Conservation (phyloP, 2,888 invertebrate genomes). For the Phortica okadai region DNA sequence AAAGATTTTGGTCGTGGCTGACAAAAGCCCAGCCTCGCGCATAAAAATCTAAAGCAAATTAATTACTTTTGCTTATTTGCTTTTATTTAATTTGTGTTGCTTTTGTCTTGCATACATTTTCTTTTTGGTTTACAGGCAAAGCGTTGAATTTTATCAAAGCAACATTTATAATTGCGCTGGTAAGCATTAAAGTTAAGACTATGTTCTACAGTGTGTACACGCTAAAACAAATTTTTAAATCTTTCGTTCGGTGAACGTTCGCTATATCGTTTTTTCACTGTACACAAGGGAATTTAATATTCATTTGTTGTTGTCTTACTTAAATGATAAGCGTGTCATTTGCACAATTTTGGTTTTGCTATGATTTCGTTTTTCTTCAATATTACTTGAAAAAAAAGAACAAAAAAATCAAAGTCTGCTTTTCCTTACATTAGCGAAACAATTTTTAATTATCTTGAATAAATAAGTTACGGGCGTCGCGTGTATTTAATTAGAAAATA, state of each 20-base stretch:
- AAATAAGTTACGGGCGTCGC: conserved; percentile 4
- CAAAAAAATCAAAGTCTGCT: no score
- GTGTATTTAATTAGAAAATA: not conserved
- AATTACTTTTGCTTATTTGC: conserved; percentile 68
- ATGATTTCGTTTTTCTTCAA: no score
- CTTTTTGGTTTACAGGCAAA: conserved; percentile 45
- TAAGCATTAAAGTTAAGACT: not conserved
- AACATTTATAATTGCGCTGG: not conserved
- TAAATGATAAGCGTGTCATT: no score
- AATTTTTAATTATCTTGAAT: not conserved
- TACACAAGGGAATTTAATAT: no score
- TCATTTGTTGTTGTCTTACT: no score
- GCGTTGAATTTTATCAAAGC: not conserved
- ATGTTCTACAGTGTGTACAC: not conserved
- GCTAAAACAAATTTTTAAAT: not conserved
- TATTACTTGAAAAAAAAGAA: no score
- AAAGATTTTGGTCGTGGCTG: not conserved
- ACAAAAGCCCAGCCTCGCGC: not conserved
- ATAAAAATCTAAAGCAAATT: conserved; percentile 61
- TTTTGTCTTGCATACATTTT: conserved; percentile 49
- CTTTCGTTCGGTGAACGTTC: no score
- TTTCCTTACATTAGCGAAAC: not conserved
- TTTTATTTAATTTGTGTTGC: conserved; percentile 56
- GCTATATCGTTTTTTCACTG: no score
- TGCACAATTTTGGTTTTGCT: no score